Evolutionary conservation across 23 tunicate species (phyloP).

Genomic region (Trididemnum clinides): DNA sequence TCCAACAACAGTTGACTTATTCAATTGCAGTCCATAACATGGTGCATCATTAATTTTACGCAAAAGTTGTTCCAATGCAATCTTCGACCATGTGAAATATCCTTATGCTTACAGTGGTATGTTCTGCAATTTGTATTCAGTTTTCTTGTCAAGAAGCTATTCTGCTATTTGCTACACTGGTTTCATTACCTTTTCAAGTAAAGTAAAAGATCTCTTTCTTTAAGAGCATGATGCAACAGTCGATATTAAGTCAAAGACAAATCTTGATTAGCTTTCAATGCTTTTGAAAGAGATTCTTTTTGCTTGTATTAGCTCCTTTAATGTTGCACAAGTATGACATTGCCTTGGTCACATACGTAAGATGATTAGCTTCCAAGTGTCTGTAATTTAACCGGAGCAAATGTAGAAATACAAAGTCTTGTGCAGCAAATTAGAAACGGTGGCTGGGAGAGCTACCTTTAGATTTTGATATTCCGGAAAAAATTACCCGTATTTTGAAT

Average conservation of each 20-base stretch:
- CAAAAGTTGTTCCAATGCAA: background rate
- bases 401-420: background rate
- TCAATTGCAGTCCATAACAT: conserved; percentile 48
- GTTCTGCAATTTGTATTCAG: background rate
- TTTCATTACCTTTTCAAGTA: background rate
- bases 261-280: background rate
- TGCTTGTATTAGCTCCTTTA: background rate
- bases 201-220: background rate
- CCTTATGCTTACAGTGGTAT: background rate
- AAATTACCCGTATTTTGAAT: background rate
- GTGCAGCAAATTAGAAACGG: background rate
- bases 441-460: background rate
- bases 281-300: background rate
- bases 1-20: conserved; percentile 43
- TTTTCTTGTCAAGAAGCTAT: background rate
- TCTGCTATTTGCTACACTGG: background rate
- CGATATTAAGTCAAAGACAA: background rate
- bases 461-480: background rate
- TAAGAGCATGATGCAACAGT: background rate
- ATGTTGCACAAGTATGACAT: background rate
- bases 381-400: background rate
- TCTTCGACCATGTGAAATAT: background rate
- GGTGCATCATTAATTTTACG: background rate
- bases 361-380: background rate
- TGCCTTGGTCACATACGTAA: background rate